phyloP scores from a whole-genome alignment of 64 coral and sea anemone genomes.

The Cladopsammia gracilis region DNA sequence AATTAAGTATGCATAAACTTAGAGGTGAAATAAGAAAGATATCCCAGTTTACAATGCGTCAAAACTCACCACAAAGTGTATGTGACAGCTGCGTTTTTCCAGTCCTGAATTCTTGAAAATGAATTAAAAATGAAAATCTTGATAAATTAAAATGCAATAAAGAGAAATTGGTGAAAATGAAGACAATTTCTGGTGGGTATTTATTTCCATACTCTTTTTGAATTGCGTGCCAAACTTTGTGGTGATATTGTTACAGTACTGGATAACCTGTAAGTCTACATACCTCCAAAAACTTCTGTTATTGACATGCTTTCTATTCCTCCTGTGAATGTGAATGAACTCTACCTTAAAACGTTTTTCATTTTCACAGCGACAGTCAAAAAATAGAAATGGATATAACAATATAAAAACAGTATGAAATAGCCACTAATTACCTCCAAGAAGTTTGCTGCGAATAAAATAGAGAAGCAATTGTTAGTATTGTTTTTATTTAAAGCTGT shows the following conservation, averaged over 20 bases:
- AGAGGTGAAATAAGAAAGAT: no score
- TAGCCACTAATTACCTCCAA: conserved; percentile 79
- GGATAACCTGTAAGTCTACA: background rate
- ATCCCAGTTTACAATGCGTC: background rate
- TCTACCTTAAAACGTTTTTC: background rate
- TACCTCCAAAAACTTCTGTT: conserved; percentile 99
- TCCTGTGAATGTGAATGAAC: conserved; percentile 55
- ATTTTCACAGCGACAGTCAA: background rate
- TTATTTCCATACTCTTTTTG: no score
- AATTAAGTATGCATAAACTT: no score
- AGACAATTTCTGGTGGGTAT: background rate
- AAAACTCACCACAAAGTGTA: conserved; percentile 93
- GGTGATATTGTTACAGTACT: background rate
- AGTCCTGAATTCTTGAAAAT: conserved; percentile 91
- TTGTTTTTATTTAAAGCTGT: no score
- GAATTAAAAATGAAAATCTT: background rate
- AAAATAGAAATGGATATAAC: background rate
- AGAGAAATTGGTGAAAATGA: background rate
- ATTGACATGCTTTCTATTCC: conserved; percentile 99
- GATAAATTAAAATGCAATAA: no score
- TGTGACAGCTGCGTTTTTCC: conserved; percentile 99
- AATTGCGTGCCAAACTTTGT: background rate
- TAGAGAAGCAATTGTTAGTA: background rate
- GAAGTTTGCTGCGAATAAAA: conserved; percentile 81
- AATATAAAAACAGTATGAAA: background rate